These are phyloP conservation scores for Emydura subglobosa DNA, from an alignment of 2,113 vertebrate genomes.

Conservation along the genomic window DNA sequence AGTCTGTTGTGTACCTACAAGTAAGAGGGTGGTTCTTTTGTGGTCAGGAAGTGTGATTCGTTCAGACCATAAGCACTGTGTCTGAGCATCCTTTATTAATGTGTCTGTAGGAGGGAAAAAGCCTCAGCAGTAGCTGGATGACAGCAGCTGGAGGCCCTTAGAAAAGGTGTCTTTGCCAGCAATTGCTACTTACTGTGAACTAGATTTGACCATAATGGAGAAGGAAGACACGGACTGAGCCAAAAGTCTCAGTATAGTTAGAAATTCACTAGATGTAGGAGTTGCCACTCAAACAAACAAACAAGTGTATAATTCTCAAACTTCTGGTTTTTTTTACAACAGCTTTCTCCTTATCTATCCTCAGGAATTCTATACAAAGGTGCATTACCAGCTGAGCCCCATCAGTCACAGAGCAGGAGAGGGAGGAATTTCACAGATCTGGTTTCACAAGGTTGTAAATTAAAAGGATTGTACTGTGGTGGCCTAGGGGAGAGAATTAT, in stretches of 20 bases:
- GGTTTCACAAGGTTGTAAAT: neutral
- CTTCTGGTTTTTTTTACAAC: neutral
- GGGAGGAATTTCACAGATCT: neutral
- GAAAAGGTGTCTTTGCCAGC: neutral
- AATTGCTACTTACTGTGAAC: neutral
- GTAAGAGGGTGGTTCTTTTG: no score
- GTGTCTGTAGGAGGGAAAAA: neutral
- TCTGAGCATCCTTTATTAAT: neutral
- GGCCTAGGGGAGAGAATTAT: neutral
- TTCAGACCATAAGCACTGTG: neutral
- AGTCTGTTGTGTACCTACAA: no score
- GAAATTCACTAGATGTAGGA: neutral
- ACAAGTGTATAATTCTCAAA: neutral
- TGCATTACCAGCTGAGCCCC: neutral
- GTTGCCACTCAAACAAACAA: neutral
- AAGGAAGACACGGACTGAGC: neutral
- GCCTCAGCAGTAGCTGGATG: neutral
- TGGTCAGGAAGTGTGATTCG: neutral
- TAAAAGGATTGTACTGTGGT: neutral
- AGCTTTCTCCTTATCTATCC: neutral
- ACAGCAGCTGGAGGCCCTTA: neutral
- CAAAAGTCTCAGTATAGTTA: neutral
- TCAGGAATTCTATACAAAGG: neutral
- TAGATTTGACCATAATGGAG: neutral
- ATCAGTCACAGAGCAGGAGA: neutral